Evolutionary conservation across 2,797 vertebrate species (phyloP).

Genomic region (Kryptolebias ocellatus): DNA sequence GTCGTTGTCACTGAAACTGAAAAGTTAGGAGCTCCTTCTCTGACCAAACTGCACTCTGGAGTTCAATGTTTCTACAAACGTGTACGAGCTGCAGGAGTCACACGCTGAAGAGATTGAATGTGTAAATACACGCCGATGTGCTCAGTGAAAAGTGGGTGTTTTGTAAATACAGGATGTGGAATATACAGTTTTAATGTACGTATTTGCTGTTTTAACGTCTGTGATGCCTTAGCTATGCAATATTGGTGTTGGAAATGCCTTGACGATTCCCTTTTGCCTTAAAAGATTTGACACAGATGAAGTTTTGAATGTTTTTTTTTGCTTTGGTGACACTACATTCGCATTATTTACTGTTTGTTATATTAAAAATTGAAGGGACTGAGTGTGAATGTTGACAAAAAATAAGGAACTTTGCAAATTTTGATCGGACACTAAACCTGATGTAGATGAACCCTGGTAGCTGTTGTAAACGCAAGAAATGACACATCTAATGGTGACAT

Average conservation of each 20-base stretch:
- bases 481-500: constrained; percentile 49
- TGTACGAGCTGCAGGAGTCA: constrained; percentile 34
- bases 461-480: constrained; percentile 16
- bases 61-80: constrained; percentile 29
- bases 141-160: constrained; percentile 51
- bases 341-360: constrained; percentile 39
- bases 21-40: constrained; percentile 49
- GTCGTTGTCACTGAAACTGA: constrained; percentile 72
- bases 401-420: constrained; percentile 49
- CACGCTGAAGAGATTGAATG: constrained; percentile 60
- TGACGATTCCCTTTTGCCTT: constrained; percentile 84
- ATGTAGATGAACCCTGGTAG: constrained; percentile 15
- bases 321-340: constrained; percentile 52
- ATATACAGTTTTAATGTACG: constrained; percentile 68
- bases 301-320: constrained; percentile 68
- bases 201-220: constrained; percentile 69
- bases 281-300: constrained; percentile 64
- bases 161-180: constrained; percentile 66
- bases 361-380: constrained; percentile 24
- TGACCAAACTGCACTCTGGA: constrained; percentile 58
- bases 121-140: constrained; percentile 61
- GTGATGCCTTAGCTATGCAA: constrained; percentile 86
- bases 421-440: constrained; percentile 28
- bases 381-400: constrained; percentile 47
- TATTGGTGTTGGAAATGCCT: constrained; percentile 83